Conservation (phyloP, 1,140 invertebrate genomes). For the Achroia grisella region DNA sequence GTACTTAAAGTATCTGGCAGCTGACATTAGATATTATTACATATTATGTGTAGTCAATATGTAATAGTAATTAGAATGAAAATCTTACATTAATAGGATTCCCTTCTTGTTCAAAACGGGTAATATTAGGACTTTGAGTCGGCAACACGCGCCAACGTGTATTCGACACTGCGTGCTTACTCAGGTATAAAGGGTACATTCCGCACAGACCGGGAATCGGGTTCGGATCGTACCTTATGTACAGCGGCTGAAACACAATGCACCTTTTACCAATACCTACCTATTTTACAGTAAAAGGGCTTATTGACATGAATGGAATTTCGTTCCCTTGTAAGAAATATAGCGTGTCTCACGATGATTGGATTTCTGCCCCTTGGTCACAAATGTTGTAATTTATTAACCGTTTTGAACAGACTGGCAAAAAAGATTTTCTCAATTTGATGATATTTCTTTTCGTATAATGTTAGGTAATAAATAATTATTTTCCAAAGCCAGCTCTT, state of each 20-base stretch:
- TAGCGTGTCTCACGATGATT: slow-evolving; percentile 14
- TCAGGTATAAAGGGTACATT: slow-evolving; percentile 49
- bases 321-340: slow-evolving; percentile 16
- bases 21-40: no score
- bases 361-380: slow-evolving; percentile 13
- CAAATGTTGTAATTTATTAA: no score
- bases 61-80: neutral
- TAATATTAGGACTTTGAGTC: slow-evolving; percentile 33
- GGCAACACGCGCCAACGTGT: slow-evolving; percentile 57
- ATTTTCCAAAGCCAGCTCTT: no score
- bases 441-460: no score
- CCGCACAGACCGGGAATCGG: slow-evolving; percentile 50
- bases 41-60: no score
- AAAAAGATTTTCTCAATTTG: no score
- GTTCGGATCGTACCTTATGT: slow-evolving; percentile 55
- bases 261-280: slow-evolving; percentile 6
- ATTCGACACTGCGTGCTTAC: slow-evolving; percentile 53
- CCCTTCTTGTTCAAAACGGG: slow-evolving; percentile 57
- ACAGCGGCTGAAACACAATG: slow-evolving; percentile 43
- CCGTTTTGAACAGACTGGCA: no score
- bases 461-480: no score
- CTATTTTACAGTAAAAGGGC: slow-evolving; percentile 6
- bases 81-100: slow-evolving; percentile 32
- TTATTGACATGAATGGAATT: slow-evolving; percentile 20
- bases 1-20: no score